Base-by-base conservation (phyloP, 2,888 invertebrate species). In the Sphaerophoria taeniata region DNA sequence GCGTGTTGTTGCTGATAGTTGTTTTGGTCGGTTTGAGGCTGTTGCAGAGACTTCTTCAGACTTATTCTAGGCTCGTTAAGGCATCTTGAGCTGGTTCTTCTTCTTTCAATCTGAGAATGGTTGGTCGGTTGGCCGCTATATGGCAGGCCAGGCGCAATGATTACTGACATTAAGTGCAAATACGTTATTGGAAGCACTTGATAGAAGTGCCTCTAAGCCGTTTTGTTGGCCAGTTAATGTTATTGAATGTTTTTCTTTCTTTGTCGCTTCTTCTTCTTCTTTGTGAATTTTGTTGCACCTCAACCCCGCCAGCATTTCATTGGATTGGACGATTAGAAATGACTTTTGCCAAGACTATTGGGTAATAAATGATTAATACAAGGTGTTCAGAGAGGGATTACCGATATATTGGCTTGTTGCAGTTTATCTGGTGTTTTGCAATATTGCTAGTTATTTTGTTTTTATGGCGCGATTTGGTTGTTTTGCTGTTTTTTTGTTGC, bases 1-100 rank as follows among this genome's bases (percentile, higher is more conserved):
- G 76, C 81, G 72, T 76, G 84, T 67, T 72, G 75, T 75, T 84
- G 65, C 80, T 49, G 60, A 75, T 80, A 76, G 75, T 81, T 81
- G 81, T 81, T 73, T 81, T 80, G 72, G 75, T 81, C 81, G 81
- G 61, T 70, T 81, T 60, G 72, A 69, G 69, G 84, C 12, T 60
- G 69, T 45, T 45, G 63, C 74, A 16, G 55, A 43, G 65, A 63
- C 63, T 43, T 55, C 55, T 53, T 16, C 6, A 63, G 45, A 14
- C 63, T 53, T 34, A 49, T 45, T 70, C 63, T 69, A 47, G 63
- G 73, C 85, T 85, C 73, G 85, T 85, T 85, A 85, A 77, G 69
- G 65, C 61, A 63, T 55, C 69, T 69, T 53, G 51, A 58, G 65
- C 39, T 79, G 63, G 71, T 79, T 65, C 83, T 67, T 74, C 67